A percentile compares a stretch with the other conserved stretches of the same genome.
Conservation (phyloP, 2,113 vertebrate species). For the Oncorhynchus masou region DNA sequence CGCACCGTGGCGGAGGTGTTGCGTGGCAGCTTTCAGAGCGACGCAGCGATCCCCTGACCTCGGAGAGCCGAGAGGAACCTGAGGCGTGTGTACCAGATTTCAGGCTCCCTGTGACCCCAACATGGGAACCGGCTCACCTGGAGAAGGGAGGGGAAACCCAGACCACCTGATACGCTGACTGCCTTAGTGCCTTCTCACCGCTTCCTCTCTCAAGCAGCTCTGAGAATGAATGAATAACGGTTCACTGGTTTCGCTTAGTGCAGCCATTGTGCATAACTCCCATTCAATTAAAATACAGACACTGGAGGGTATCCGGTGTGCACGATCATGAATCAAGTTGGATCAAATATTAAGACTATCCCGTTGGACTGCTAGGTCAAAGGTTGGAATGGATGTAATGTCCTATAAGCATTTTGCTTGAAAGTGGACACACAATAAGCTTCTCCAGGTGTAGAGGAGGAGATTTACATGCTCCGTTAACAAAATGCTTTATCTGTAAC, state of each 20-base stretch:
- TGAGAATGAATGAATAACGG: constrained; percentile 72
- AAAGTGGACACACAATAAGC: too few species aligned
- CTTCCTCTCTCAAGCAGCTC: constrained; percentile 59
- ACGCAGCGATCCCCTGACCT: constrained; percentile 37
- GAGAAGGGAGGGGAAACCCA: constrained; percentile 62
- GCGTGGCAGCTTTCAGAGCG: constrained; percentile 17
- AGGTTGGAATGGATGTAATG: constrained; percentile 48
- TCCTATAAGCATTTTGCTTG: too few species aligned
- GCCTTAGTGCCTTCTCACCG: constrained; percentile 39
- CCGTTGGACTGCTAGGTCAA: constrained; percentile 58
- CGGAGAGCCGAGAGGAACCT: constrained; percentile 43
- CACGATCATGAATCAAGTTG: constrained; percentile 66
- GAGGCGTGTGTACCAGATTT: constrained; percentile 65
- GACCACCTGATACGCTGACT: constrained; percentile 71
- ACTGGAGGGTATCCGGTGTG: constrained; percentile 49
- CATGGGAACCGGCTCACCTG: constrained; percentile 77
- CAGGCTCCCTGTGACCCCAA: constrained; percentile 70
- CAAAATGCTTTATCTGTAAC: too few species aligned
- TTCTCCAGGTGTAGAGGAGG: too few species aligned
- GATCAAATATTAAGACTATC: constrained; percentile 62
- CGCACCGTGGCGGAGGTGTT: constrained; percentile 10
- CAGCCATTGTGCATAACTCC: constrained; percentile 67
- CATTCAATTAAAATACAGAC: constrained; percentile 62
- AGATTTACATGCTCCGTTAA: too few species aligned
- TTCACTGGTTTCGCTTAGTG: constrained; percentile 70